Percentiles rank a stretch among this genome's conserved stretches.
These are phyloP conservation scores for Lepisosteus oculatus DNA, from an alignment of 2,113 vertebrate species.

Conservation along the genomic window DNA sequence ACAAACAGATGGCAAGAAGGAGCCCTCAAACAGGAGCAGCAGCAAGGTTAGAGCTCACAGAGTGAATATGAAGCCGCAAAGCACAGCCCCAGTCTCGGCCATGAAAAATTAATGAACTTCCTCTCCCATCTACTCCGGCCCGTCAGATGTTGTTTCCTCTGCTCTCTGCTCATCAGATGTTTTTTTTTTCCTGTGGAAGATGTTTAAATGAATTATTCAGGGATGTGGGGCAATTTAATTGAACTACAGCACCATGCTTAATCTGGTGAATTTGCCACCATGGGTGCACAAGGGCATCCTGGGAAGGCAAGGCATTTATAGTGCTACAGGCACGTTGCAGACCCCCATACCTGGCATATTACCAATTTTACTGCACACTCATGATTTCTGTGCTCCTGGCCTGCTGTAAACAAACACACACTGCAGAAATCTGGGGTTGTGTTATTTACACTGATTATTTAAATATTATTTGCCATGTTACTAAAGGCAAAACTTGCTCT, in stretches of 20 bases:
- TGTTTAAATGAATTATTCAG: slow-evolving; percentile 14
- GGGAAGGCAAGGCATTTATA: slow-evolving; percentile 4
- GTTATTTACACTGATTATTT: no score
- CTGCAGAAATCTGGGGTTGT: no score
- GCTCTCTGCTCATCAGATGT: slow-evolving; percentile 27
- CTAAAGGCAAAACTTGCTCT: no score
- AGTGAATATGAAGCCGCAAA: slow-evolving; percentile 42
- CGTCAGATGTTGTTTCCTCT: slow-evolving; percentile 32
- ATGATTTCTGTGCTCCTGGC: no score
- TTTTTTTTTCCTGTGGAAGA: slow-evolving; percentile 20
- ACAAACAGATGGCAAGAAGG: neutral
- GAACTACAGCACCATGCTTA: neutral
- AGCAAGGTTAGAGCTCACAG: slow-evolving; percentile 43
- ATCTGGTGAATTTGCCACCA: slow-evolving; percentile 8
- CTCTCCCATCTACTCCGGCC: slow-evolving; percentile 39
- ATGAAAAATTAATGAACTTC: slow-evolving; percentile 61
- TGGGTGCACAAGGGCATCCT: slow-evolving; percentile 9
- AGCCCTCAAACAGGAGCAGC: slow-evolving; percentile 20
- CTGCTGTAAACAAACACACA: no score
- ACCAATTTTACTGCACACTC: no score
- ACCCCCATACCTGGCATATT: no score
- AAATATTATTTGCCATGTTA: no score
- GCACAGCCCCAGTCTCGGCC: slow-evolving; percentile 37
- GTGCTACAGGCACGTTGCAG: neutral
- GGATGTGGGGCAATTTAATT: neutral